Percentiles rank a stretch among this genome's conserved stretches.
Conservation (phyloP, 2,888 invertebrate genomes). For the Alentia gelatinosa region DNA sequence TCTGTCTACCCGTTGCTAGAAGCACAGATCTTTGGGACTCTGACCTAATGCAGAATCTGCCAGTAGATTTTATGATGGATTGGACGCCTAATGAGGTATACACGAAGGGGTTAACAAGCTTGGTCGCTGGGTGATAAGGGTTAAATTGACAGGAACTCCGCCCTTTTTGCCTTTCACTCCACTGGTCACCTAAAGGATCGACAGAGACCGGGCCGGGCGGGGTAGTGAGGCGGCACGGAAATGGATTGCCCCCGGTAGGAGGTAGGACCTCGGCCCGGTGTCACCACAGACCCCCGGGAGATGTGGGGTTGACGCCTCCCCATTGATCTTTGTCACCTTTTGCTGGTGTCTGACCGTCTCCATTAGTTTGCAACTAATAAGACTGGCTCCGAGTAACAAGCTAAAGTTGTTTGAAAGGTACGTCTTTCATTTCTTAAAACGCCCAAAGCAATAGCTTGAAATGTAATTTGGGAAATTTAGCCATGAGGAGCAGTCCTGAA, state of each 20-base stretch:
- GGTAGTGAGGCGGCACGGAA: background rate
- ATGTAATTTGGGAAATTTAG: background rate
- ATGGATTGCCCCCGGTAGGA: conserved; percentile 1
- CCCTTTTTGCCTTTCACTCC: background rate
- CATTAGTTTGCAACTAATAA: conserved; percentile 2
- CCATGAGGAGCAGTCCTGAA: too few relatives aligned
- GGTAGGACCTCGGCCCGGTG: background rate
- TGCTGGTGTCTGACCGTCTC: background rate
- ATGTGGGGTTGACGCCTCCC: background rate
- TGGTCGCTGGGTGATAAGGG: background rate
- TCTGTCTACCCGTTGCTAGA: too few relatives aligned
- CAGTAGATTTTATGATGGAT: conserved; percentile 1
- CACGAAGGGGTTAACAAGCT: background rate
- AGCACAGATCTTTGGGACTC: too few relatives aligned
- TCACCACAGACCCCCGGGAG: background rate
- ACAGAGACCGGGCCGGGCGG: background rate
- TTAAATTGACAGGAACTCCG: background rate
- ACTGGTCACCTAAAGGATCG: background rate
- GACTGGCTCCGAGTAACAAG: background rate
- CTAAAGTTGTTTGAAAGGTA: background rate
- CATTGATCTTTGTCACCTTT: background rate
- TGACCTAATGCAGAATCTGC: too few relatives aligned
- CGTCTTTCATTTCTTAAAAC: background rate
- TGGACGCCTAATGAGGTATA: background rate
- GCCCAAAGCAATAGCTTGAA: background rate